A percentile compares a stretch with the other conserved stretches of the same genome.
Evolutionary conservation across 2,113 vertebrate species (phyloP).

Genomic region (Procapra przewalskii): DNA sequence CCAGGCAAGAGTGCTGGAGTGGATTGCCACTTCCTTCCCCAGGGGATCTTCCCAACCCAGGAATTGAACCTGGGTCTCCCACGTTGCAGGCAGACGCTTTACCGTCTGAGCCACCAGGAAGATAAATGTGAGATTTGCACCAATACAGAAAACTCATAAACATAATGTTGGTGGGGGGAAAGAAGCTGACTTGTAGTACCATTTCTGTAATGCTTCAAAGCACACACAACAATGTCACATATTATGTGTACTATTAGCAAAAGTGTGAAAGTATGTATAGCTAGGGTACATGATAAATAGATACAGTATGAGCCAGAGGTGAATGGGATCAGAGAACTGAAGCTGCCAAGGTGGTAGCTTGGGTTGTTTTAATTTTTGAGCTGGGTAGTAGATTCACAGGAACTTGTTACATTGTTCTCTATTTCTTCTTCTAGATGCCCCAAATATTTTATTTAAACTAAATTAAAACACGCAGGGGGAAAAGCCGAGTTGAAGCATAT

Average conservation of each 20-base stretch:
- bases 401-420: not conserved
- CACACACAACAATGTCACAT: not conserved
- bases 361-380: not conserved
- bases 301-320: not conserved
- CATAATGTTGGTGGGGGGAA: not conserved
- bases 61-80: too few species aligned
- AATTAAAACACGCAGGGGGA: not conserved
- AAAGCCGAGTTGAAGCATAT: not conserved
- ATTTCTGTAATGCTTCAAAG: not conserved
- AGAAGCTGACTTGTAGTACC: not conserved
- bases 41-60: too few species aligned
- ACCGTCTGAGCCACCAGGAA: not conserved
- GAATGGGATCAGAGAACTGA: not conserved
- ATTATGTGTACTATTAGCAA: not conserved
- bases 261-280: not conserved
- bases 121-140: not conserved
- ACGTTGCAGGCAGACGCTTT: too few species aligned
- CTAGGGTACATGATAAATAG: not conserved
- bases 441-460: slow-evolving; percentile 6
- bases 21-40: too few species aligned
- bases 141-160: not conserved
- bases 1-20: too few species aligned
- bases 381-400: not conserved
- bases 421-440: not conserved
- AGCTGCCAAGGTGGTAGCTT: not conserved